A percentile compares a stretch with the other conserved stretches of the same genome.
These are phyloP conservation scores for Piprites chloris DNA, from an alignment of 2,113 vertebrate genomes.

Conservation along the genomic window DNA sequence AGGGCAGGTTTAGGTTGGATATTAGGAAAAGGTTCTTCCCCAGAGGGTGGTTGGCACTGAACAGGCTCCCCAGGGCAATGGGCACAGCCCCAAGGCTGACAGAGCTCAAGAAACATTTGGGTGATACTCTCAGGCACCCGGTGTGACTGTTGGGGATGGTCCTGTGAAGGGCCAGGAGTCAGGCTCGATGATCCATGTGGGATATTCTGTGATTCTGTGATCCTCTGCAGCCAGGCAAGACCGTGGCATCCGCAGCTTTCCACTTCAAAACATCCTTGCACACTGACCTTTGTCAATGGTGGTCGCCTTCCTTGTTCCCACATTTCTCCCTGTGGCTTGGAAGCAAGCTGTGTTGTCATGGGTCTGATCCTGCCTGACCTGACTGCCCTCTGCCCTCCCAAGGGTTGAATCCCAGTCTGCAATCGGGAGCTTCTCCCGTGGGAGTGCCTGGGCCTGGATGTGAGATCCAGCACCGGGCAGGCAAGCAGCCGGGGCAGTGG, in stretches of 20 bases:
- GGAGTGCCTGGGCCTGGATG: accelerated
- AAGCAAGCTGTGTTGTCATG: not conserved
- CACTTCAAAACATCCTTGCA: not conserved
- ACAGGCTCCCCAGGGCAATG: not conserved
- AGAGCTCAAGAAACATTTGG: not conserved
- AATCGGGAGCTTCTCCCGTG: accelerated
- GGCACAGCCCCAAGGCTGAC: not conserved
- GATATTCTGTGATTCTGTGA: not conserved
- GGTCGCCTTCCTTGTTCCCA: not conserved
- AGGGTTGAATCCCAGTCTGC: too few species aligned
- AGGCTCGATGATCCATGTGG: not conserved
- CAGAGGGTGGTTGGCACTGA: not conserved
- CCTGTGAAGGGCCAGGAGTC: not conserved
- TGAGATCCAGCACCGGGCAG: not conserved
- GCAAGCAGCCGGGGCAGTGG: accelerated
- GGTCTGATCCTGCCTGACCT: not conserved
- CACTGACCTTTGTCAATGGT: not conserved
- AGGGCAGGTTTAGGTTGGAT: not conserved
- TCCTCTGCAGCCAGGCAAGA: not conserved
- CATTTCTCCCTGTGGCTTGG: not conserved
- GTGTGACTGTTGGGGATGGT: not conserved
- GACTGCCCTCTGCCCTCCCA: not conserved
- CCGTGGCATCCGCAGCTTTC: not conserved
- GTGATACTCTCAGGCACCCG: not conserved
- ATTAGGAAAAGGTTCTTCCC: not conserved